A percentile compares a stretch with the other conserved stretches of the same genome.
Evolutionary conservation across 35 echinoderm and acorn worm genomes (phyloP).

Genomic region (Heliocidaris tuberculata): DNA sequence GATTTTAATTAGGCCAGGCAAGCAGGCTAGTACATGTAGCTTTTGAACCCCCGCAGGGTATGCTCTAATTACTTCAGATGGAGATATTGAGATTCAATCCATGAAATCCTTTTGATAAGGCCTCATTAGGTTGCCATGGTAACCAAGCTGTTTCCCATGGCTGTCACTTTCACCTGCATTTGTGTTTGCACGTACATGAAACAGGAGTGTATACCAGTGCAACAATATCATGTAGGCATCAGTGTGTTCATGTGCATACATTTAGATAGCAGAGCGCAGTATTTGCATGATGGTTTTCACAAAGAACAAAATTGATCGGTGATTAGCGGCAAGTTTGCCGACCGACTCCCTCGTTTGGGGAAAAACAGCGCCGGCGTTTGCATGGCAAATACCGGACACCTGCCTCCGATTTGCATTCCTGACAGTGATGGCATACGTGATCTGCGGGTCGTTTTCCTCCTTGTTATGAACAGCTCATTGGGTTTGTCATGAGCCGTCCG

Average conservation of each 20-base stretch:
- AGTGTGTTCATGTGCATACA: not conserved
- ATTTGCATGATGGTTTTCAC: conserved; percentile 13
- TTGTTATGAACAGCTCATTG: conserved; percentile 1
- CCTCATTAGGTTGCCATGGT: not conserved
- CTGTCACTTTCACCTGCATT: not conserved
- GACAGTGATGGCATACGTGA: not conserved
- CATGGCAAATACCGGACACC: not conserved
- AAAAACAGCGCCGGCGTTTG: not conserved
- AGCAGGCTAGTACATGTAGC: not conserved
- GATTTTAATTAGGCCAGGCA: not conserved
- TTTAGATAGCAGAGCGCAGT: not conserved
- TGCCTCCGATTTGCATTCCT: not conserved
- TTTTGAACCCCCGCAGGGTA: not conserved
- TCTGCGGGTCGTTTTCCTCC: not conserved
- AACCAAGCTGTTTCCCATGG: not conserved
- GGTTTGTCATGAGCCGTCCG: not conserved
- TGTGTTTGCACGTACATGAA: not conserved
- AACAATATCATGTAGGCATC: not conserved
- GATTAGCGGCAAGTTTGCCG: not conserved
- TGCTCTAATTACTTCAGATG: not conserved
- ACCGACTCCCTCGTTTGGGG: not conserved
- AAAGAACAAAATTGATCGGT: not conserved
- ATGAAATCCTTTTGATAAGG: not conserved
- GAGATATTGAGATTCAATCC: not conserved
- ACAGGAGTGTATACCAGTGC: not conserved